phyloP scores from a whole-genome alignment of 2,113 vertebrate species.

The Halichoeres trimaculatus region DNA sequence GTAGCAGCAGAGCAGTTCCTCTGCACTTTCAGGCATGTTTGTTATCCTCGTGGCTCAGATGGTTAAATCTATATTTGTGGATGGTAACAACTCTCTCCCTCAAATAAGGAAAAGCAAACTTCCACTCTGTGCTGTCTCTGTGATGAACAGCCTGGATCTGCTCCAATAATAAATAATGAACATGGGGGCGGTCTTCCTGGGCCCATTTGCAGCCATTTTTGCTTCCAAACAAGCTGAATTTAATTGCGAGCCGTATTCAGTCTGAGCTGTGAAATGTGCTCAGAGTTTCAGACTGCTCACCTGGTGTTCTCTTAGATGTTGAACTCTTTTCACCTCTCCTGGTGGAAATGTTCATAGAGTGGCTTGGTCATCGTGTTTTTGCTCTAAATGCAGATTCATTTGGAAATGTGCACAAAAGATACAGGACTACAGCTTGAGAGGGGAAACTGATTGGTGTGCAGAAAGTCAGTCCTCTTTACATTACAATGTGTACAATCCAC shows the following conservation, averaged over 20 bases:
- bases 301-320: neutral
- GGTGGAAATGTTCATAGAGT: neutral
- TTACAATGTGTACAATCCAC: neutral
- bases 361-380: neutral
- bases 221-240: neutral
- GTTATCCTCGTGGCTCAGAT: neutral
- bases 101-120: conserved; percentile 19
- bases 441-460: conserved; percentile 1
- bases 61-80: conserved; percentile 16
- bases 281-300: conserved; percentile 7
- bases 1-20: neutral
- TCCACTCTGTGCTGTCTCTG: neutral
- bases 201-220: conserved; percentile 11
- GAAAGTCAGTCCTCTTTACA: neutral
- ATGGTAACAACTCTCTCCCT: neutral
- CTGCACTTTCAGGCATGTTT: neutral
- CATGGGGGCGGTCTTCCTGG: neutral
- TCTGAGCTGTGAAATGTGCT: conserved; percentile 7
- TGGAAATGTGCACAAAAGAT: neutral
- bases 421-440: neutral
- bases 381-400: neutral
- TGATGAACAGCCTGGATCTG: conserved; percentile 13
- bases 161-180: conserved; percentile 21
- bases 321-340: neutral
- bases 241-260: conserved; percentile 26